These are phyloP conservation scores for Drosophila prosaltans DNA, from an alignment of 1,140 invertebrate genomes.

Conservation along the genomic window DNA sequence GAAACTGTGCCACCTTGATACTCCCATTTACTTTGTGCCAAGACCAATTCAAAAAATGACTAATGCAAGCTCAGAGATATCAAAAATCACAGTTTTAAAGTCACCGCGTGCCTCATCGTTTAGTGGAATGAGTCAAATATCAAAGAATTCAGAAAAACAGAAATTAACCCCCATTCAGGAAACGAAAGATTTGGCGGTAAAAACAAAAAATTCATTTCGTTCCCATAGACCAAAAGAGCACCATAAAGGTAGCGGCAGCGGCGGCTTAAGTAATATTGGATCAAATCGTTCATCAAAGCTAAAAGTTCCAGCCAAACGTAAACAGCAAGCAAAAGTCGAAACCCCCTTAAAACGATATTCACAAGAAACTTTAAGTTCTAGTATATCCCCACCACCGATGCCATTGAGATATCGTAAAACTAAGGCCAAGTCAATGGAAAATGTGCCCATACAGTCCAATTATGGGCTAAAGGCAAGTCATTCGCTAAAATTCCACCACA, in stretches of 20 bases:
- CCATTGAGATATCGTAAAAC: not conserved
- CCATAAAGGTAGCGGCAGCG: too few species aligned
- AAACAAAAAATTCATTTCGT: too few species aligned
- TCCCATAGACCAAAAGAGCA: too few species aligned
- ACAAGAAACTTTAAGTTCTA: not conserved
- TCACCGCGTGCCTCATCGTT: not conserved
- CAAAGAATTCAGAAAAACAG: too few species aligned
- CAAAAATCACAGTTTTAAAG: not conserved
- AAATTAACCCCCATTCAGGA: too few species aligned
- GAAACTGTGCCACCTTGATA: too few species aligned
- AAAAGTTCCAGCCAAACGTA: too few species aligned
- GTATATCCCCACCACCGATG: not conserved
- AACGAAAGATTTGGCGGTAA: too few species aligned
- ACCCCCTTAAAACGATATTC: not conserved
- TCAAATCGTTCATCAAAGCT: too few species aligned
- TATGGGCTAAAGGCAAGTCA: not conserved
- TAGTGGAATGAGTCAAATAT: too few species aligned
- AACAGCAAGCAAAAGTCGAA: too few species aligned
- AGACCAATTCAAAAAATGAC: not conserved
- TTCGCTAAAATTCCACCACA: not conserved
- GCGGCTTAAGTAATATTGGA: too few species aligned
- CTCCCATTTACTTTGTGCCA: not conserved
- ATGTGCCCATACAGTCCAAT: not conserved
- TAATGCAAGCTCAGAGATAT: not conserved
- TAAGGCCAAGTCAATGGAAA: not conserved